Conservation (phyloP, 2,888 invertebrate genomes). For the Iphiclides podalirius region DNA sequence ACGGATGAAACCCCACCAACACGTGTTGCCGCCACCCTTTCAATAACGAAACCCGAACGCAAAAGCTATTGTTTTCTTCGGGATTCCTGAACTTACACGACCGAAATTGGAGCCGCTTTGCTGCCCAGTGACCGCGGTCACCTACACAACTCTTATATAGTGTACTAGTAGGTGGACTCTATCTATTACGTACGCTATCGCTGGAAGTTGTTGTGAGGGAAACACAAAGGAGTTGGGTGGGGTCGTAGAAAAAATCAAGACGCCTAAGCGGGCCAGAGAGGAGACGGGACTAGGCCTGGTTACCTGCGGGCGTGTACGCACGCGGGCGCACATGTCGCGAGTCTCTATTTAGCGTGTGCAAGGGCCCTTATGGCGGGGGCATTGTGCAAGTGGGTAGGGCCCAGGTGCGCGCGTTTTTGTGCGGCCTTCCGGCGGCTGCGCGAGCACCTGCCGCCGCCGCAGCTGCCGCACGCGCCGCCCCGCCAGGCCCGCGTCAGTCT, state of each 20-base stretch:
- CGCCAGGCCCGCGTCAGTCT: constrained; percentile 29
- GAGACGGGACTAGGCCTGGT: too few relatives aligned
- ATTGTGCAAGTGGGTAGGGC: constrained; percentile 68
- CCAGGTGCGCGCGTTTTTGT: constrained; percentile 77
- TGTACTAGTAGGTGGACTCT: too few relatives aligned
- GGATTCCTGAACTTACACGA: constrained; percentile 4
- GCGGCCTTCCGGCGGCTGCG: constrained; percentile 74
- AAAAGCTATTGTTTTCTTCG: constrained; percentile 21
- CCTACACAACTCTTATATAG: too few relatives aligned
- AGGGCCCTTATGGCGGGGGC: constrained; percentile 40
- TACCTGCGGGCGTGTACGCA: constrained; percentile 30
- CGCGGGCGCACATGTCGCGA: constrained; percentile 54
- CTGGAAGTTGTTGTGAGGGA: too few relatives aligned
- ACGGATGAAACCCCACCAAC: constrained; percentile 53
- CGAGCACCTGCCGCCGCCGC: constrained; percentile 69
- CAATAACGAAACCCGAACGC: constrained; percentile 24
- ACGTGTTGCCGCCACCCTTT: constrained; percentile 36
- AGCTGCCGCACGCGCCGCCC: constrained; percentile 57
- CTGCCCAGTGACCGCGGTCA: too few relatives aligned
- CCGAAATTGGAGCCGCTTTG: too few relatives aligned
- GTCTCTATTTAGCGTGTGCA: constrained; percentile 50
- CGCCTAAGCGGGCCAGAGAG: background rate
- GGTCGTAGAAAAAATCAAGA: background rate
- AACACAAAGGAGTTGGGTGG: too few relatives aligned
- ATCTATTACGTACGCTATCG: too few relatives aligned